phyloP scores from a whole-genome alignment of 2,888 invertebrate genomes.

The Dolichopus griseipennis region DNA sequence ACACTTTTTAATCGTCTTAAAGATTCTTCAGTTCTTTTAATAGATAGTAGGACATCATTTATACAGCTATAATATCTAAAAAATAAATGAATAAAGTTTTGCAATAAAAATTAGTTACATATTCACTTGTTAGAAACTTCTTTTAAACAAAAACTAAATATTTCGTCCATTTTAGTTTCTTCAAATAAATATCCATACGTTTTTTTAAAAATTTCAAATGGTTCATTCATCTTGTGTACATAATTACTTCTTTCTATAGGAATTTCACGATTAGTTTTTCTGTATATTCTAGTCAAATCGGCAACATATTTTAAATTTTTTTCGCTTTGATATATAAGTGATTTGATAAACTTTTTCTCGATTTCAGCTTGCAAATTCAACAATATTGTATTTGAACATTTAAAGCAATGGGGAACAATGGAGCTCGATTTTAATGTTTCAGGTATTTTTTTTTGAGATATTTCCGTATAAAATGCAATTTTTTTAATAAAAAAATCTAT shows the following conservation, averaged over 20 bases:
- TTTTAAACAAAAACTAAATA: slow-evolving; percentile 40
- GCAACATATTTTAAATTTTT: slow-evolving; percentile 69
- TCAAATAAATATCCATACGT: slow-evolving; percentile 37
- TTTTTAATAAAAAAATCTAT: neutral
- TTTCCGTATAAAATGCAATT: neutral
- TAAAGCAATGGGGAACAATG: slow-evolving; percentile 30
- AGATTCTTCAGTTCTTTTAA: slow-evolving; percentile 92
- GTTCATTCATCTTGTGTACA: slow-evolving; percentile 56
- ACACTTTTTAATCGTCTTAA: slow-evolving; percentile 80
- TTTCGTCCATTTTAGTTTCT: slow-evolving; percentile 29
- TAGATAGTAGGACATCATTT: slow-evolving; percentile 81
- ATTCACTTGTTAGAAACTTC: slow-evolving; percentile 52
- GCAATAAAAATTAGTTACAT: slow-evolving; percentile 10
- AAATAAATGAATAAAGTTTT: neutral
- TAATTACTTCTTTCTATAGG: slow-evolving; percentile 76
- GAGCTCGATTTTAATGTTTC: slow-evolving; percentile 22
- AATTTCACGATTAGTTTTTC: slow-evolving; percentile 81
- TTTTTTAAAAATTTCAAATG: slow-evolving; percentile 46
- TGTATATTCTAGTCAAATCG: slow-evolving; percentile 86
- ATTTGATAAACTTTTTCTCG: slow-evolving; percentile 66
- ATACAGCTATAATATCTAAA: slow-evolving; percentile 63
- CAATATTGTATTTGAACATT: slow-evolving; percentile 27
- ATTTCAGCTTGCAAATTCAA: slow-evolving; percentile 26
- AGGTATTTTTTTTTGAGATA: slow-evolving; percentile 17
- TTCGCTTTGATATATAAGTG: slow-evolving; percentile 61